Evolutionary conservation across 2,888 invertebrate species (phyloP).

Genomic region (Hyppa rectilinea): DNA sequence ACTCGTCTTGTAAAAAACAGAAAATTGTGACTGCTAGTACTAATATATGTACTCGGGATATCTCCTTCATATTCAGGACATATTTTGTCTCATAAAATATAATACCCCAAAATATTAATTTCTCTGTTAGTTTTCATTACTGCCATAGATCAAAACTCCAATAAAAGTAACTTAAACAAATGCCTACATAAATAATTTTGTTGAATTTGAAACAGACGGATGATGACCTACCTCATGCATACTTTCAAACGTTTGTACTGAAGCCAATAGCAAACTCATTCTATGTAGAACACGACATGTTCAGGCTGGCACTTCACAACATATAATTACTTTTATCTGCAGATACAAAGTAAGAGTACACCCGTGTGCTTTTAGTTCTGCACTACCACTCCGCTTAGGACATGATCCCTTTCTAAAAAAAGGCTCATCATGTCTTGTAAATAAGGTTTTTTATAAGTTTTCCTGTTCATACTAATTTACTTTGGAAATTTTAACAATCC

Average conservation of each 20-base stretch:
- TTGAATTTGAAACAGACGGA: constrained; percentile 95
- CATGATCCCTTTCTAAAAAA: constrained; percentile 38
- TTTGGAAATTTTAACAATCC: constrained; percentile 22
- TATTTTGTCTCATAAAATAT: constrained; percentile 4
- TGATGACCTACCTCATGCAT: constrained; percentile 98
- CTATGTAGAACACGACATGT: constrained; percentile 98
- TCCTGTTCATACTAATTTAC: constrained; percentile 38
- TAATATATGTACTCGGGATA: background rate
- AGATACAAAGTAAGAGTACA: constrained; percentile 76
- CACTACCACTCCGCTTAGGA: constrained; percentile 58
- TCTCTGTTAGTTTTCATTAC: background rate
- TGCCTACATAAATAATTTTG: constrained; percentile 63
- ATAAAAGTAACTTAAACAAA: background rate
- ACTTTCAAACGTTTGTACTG: constrained; percentile 98
- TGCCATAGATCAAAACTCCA: background rate
- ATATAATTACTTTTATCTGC: constrained; percentile 73
- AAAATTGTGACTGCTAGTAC: background rate
- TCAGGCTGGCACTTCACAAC: constrained; percentile 98
- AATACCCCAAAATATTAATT: background rate
- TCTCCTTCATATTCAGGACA: background rate
- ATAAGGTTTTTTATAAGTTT: constrained; percentile 25
- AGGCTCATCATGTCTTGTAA: constrained; percentile 39
- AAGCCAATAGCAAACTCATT: constrained; percentile 96
- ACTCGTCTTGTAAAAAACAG: background rate
- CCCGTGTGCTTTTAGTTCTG: constrained; percentile 65